These are phyloP conservation scores for Temnothorax rugatulus DNA, from an alignment of 2,888 invertebrate species.

Conservation along the genomic window DNA sequence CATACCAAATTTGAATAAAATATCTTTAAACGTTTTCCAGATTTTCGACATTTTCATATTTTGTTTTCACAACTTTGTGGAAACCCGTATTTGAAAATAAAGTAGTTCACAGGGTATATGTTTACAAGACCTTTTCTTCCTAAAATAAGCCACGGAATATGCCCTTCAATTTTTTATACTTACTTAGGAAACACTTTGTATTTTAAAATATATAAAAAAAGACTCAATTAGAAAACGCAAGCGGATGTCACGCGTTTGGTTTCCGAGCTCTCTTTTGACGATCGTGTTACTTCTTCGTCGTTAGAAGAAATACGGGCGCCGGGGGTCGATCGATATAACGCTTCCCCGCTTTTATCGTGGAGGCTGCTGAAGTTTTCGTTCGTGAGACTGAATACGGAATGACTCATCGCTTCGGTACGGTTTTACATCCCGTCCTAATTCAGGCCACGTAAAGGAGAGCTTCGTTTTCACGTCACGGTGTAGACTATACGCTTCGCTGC, in stretches of 20 bases:
- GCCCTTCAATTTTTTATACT: too few relatives aligned
- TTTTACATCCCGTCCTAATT: slow-evolving; percentile 53
- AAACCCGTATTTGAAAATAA: too few relatives aligned
- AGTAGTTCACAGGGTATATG: too few relatives aligned
- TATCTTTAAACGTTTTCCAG: too few relatives aligned
- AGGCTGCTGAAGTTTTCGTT: slow-evolving; percentile 41
- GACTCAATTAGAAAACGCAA: not conserved
- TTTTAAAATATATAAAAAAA: not conserved
- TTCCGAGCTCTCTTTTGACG: not conserved
- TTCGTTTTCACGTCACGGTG: slow-evolving; percentile 54
- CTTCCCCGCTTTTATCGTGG: slow-evolving; percentile 37
- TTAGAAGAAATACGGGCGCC: not conserved
- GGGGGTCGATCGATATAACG: slow-evolving; percentile 37
- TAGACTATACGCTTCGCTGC: slow-evolving; percentile 36
- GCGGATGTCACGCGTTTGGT: not conserved
- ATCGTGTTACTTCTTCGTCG: not conserved
- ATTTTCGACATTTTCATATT: too few relatives aligned
- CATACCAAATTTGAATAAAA: too few relatives aligned
- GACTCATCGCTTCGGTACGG: slow-evolving; percentile 47
- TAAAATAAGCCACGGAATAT: too few relatives aligned
- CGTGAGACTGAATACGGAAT: slow-evolving; percentile 51
- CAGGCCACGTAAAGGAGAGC: slow-evolving; percentile 47
- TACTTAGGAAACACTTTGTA: not conserved
- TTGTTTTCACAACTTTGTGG: too few relatives aligned
- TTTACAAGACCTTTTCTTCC: too few relatives aligned